Evolutionary conservation across 2,888 invertebrate species (phyloP), one percentile per base, ranked within the genome.

Genomic region (Atrina japonica): DNA sequence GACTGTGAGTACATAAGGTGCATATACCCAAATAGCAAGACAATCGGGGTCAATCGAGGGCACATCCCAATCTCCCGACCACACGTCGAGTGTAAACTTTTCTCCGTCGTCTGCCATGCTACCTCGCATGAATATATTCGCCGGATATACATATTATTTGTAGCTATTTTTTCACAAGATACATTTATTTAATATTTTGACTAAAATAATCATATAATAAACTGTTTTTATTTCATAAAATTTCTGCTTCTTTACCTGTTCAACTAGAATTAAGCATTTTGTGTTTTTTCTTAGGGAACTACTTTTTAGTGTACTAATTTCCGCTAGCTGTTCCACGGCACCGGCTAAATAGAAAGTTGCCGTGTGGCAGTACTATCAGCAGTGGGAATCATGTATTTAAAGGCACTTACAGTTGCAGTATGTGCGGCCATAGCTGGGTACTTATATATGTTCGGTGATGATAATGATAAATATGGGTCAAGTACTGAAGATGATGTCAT

Each of bases 1-100:
- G 11, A n/a, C n/a, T n/a, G n/a, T n/a, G n/a, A n/a, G n/a, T n/a
- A n/a, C n/a, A n/a, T n/a, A n/a, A n/a, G n/a, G n/a, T n/a, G n/a
- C n/a, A n/a, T n/a, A n/a, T 35, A 96, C 95, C 93, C 97, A 92
- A 86, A 95, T 93, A 91, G 96, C 94, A 53, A 96, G 92, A 89
- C 96, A 96, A 89, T 95, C 94, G 72, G 94, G 93, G 92, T 97
- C 96, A 70, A 97, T 93, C 0, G 96, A 96, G 0, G 96, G 95
- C 61, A 97, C 91, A 25, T 96, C 96, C 94, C 95, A 97, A 90
- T 96, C 96, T 23, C 96, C 95, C 87, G 94, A 94, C 94, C 96
- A 96, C 78, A 96, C 94, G 90, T 95, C 93, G 80, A 96, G 35
- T 35, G 35, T 35, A 11, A 35, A 72, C 64, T 87, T 78, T 67